Base-by-base conservation (phyloP, 2,113 vertebrate genomes). In the Triplophysa siluroides region DNA sequence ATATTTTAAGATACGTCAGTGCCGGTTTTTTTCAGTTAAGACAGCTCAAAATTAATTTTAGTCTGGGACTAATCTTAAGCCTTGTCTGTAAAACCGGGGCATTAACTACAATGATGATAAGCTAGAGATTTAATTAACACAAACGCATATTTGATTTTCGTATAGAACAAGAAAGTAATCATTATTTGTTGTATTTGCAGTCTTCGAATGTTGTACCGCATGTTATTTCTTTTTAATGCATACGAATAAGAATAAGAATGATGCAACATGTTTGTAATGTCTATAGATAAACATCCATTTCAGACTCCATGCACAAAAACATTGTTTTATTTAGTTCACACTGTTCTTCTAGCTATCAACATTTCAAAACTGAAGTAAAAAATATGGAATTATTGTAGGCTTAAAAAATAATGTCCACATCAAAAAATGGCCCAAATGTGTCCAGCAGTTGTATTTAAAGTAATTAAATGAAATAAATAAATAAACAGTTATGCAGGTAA, bases 261-360 rank as follows among this genome's bases (percentile, higher is more conserved):
- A 56, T 19, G 54, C 18, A 58, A 58, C 7, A 58, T 9, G 19
- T 58, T 58, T 21, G 33, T 6, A 38, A 38, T 38, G 33, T 38
- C 33, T 38, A 38, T 7, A 38, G 6, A 38, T 7, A 7, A 7
- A 38, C 76, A 71, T 23, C 43, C 50, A 29, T 63, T 45, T 33
- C 52, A 14, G 64, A 54, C 21, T 56, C 29, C 12, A 33, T 60
- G 33, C 76, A 71, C 19, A 67, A 73, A 78, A 67, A 78, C 61
- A 72, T 41, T 66, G 71, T 70, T 65, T 76, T 52, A 77, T 82
- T 43, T 76, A 26, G n/a, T 70, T 38, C 6, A 38, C 29, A 29
- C 4, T 29, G 29, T 38, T 38, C 33, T 7, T 38, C 11, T 18
- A 52, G n/a, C 62, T 60, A 24, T 56, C 68, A 24, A 69, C 12